These are phyloP conservation scores for Nycticryphes semicollaris DNA, from an alignment of 2,113 vertebrate species.

Conservation along the genomic window DNA sequence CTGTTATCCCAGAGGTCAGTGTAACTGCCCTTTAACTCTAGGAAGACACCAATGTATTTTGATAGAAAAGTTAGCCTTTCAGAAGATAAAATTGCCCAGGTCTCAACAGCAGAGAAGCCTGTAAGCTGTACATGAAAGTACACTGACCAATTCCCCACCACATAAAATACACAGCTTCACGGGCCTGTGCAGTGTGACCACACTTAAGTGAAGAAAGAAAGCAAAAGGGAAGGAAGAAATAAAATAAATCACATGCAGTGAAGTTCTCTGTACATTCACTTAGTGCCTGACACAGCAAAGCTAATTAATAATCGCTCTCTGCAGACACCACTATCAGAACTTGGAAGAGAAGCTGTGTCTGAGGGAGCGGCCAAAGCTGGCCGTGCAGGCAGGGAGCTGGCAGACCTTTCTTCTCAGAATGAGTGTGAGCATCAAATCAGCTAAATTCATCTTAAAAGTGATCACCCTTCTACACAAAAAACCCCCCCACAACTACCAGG, in stretches of 20 bases:
- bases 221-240: background rate
- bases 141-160: background rate
- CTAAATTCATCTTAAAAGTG: background rate
- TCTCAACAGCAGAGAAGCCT: background rate
- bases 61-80: background rate
- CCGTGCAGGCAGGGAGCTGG: background rate
- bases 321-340: background rate
- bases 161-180: background rate
- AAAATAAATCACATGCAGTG: background rate
- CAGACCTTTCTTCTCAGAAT: background rate
- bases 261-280: background rate
- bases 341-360: background rate
- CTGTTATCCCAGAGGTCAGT: background rate
- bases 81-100: background rate
- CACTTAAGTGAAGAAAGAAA: background rate
- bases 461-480: background rate
- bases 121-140: background rate
- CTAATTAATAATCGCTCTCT: background rate
- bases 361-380: background rate
- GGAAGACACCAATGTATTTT: background rate
- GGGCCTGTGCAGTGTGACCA: background rate
- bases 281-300: background rate
- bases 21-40: background rate
- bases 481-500: background rate
- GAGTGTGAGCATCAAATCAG: background rate